phyloP scores from a whole-genome alignment of 1,140 invertebrate genomes.

The Cataglyphis hispanica region DNA sequence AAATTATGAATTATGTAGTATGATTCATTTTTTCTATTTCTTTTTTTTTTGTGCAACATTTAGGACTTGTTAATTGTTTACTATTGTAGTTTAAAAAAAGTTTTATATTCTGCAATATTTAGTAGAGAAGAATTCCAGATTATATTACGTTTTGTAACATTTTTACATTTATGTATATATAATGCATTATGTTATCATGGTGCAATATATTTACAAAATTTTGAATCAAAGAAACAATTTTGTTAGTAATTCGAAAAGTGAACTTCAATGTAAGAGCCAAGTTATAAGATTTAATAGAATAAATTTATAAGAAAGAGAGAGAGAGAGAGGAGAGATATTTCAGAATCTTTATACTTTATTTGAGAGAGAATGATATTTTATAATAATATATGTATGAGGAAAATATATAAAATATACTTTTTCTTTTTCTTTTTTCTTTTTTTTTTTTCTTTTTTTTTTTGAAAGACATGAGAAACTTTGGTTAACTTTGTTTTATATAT shows the following conservation, averaged over 20 bases:
- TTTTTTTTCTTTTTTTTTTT: not conserved
- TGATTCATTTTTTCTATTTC: not conserved
- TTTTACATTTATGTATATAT: not conserved
- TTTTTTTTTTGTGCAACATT: not conserved
- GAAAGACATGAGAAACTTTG: slow-evolving; percentile 64
- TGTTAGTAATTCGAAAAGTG: not conserved
- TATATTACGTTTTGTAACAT: not conserved
- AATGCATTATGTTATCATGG: not conserved
- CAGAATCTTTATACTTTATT: not conserved
- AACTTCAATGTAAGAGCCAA: not conserved
- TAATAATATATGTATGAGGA: not conserved
- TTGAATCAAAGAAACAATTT: not conserved
- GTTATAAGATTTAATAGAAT: not conserved
- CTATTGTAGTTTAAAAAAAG: not conserved
- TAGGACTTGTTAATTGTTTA: slow-evolving; percentile 10
- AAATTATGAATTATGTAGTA: not conserved
- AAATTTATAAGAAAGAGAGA: not conserved
- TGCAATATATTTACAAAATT: not conserved
- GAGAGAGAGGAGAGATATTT: not conserved
- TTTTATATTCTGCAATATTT: slow-evolving; percentile 19
- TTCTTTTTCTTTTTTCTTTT: too few species aligned
- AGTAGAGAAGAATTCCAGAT: not conserved
- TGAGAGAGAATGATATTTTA: not conserved
- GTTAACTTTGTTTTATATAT: slow-evolving; percentile 65
- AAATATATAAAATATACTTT: too few species aligned